Conservation (phyloP, 2,888 invertebrate genomes). For the Nemurella pictetii region DNA sequence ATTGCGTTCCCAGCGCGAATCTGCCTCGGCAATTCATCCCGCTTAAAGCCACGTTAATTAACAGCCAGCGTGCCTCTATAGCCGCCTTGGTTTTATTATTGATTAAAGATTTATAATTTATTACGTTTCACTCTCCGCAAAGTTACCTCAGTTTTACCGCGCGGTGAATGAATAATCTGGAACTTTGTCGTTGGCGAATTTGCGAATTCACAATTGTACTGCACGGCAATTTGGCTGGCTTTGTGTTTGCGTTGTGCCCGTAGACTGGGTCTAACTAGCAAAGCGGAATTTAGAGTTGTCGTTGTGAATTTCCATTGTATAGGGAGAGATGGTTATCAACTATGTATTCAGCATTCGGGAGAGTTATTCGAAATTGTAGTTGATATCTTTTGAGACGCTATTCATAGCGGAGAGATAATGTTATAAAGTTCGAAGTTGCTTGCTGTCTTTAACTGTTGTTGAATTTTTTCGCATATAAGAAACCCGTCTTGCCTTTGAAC, state of each 20-base stretch:
- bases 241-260: not conserved
- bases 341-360: not conserved
- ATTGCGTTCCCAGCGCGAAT: too few relatives aligned
- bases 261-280: not conserved
- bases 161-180: not conserved
- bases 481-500: not conserved
- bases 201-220: not conserved
- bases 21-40: not conserved
- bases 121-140: not conserved
- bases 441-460: not conserved
- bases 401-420: not conserved
- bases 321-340: not conserved
- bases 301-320: not conserved
- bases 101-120: not conserved
- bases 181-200: not conserved
- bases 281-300: not conserved
- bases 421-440: not conserved
- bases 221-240: not conserved
- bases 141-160: not conserved
- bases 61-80: not conserved
- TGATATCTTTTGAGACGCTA: not conserved
- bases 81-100: not conserved
- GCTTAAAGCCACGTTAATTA: not conserved
- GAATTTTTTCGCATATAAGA: not conserved
- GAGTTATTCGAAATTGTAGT: not conserved